These are phyloP conservation scores for Keiferia lycopersicella DNA, from an alignment of 2,888 invertebrate genomes.

Conservation along the genomic window DNA sequence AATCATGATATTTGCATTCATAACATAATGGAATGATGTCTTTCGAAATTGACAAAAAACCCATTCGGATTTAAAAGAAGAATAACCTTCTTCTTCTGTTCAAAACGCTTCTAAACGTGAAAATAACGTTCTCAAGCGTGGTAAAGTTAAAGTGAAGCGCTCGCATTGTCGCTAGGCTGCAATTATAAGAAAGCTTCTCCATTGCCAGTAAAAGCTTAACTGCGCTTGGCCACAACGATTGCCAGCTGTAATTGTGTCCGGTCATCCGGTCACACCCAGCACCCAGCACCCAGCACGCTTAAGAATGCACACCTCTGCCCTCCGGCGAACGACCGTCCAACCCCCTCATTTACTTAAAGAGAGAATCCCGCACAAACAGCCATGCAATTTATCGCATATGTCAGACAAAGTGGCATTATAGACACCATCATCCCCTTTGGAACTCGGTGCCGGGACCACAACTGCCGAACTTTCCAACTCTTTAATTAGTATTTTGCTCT, in stretches of 20 bases:
- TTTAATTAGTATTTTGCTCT: slow-evolving; percentile 64
- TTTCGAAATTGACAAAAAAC: no score
- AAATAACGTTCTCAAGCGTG: background rate
- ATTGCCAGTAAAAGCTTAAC: slow-evolving; percentile 67
- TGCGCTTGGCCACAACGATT: slow-evolving; percentile 59
- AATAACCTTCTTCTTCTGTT: no score
- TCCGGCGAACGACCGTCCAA: slow-evolving; percentile 37
- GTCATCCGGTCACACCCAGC: slow-evolving; percentile 55
- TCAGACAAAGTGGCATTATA: slow-evolving; percentile 40
- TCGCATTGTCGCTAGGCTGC: slow-evolving; percentile 46
- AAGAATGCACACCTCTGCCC: slow-evolving; percentile 46
- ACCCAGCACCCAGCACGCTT: slow-evolving; percentile 41
- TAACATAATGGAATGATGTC: no score
- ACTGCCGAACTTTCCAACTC: slow-evolving; percentile 58
- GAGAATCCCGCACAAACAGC: slow-evolving; percentile 36
- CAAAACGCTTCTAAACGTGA: no score
- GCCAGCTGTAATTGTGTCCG: slow-evolving; percentile 77
- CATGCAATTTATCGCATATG: slow-evolving; percentile 41
- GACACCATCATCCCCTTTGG: slow-evolving; percentile 44
- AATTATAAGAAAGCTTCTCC: slow-evolving; percentile 69
- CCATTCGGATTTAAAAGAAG: no score
- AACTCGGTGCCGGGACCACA: slow-evolving; percentile 45
- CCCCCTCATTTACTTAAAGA: slow-evolving; percentile 37
- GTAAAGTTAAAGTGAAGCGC: slow-evolving; percentile 23
- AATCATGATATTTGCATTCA: no score